Evolutionary conservation across 1,140 invertebrate species (phyloP).

Genomic region (Platyura marginata): DNA sequence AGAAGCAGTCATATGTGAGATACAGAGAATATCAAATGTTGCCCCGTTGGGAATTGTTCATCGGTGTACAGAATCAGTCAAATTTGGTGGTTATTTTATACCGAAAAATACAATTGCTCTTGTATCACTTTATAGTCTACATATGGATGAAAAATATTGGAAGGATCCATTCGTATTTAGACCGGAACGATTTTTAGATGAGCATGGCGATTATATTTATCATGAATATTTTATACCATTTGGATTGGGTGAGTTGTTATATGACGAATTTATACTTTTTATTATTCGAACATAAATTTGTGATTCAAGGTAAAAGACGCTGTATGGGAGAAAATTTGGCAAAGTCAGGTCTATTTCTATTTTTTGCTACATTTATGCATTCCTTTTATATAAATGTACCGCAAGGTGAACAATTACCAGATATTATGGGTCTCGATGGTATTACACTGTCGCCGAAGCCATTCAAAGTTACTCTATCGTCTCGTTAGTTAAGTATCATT

Average conservation of each 20-base stretch:
- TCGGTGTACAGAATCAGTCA: constrained; percentile 30
- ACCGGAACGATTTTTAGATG: constrained; percentile 51
- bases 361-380: constrained; percentile 30
- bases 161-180: constrained; percentile 42
- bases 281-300: neutral
- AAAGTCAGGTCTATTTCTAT: constrained; percentile 32
- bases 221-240: constrained; percentile 46
- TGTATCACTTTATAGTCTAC: constrained; percentile 42
- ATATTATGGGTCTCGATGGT: constrained; percentile 25
- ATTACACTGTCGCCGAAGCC: constrained; percentile 30
- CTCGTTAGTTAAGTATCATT: too few species aligned
- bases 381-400: constrained; percentile 27
- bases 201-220: constrained; percentile 33
- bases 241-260: constrained; percentile 36
- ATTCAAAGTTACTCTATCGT: constrained; percentile 24
- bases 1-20: constrained; percentile 39
- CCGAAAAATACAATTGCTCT: constrained; percentile 52
- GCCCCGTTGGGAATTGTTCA: constrained; percentile 42
- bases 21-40: constrained; percentile 34
- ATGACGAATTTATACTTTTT: constrained; percentile 1
- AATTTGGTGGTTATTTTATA: constrained; percentile 37
- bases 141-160: constrained; percentile 48
- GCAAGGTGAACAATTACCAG: constrained; percentile 15
- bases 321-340: constrained; percentile 42
- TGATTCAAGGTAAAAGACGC: constrained; percentile 35